phyloP scores from a whole-genome alignment of 2,888 invertebrate species.

The Melieria omissa region DNA sequence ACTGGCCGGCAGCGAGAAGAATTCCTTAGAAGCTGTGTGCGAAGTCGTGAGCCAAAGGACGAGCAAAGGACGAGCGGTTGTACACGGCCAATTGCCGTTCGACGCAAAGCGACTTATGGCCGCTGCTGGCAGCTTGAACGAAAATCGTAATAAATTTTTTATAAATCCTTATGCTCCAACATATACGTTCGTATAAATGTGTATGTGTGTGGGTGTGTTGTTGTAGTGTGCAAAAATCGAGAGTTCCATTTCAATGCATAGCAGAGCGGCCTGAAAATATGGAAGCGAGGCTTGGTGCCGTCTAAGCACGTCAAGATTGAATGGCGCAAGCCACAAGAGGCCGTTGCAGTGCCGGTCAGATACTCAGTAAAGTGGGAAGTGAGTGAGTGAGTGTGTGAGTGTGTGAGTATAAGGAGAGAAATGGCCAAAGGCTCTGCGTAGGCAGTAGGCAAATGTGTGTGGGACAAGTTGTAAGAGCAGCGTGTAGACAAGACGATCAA shows the following conservation, averaged over 20 bases:
- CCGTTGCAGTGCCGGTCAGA: too few species aligned
- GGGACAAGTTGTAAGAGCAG: too few species aligned
- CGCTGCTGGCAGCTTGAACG: neutral
- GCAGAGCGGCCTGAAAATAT: too few species aligned
- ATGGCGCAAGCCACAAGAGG: neutral
- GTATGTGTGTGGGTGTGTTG: neutral
- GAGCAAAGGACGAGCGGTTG: neutral
- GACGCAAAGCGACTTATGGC: neutral
- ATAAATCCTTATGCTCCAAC: neutral
- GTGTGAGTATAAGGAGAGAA: too few species aligned
- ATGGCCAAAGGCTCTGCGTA: too few species aligned
- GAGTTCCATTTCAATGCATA: too few species aligned
- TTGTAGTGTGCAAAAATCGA: neutral
- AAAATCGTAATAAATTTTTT: constrained; percentile 2
- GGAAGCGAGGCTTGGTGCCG: neutral
- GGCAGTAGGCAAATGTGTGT: too few species aligned
- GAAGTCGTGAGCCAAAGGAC: neutral
- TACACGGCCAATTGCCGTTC: neutral
- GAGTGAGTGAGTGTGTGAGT: too few species aligned
- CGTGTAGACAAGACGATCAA: too few species aligned
- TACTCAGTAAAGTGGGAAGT: too few species aligned
- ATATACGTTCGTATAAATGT: neutral
- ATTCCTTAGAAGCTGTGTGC: neutral
- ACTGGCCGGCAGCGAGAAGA: neutral
- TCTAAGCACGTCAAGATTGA: neutral